Evolutionary conservation across 2,797 vertebrate genomes (phyloP), one percentile per base, ranked within the genome.

Genomic region (Micromesistius poutassou): DNA sequence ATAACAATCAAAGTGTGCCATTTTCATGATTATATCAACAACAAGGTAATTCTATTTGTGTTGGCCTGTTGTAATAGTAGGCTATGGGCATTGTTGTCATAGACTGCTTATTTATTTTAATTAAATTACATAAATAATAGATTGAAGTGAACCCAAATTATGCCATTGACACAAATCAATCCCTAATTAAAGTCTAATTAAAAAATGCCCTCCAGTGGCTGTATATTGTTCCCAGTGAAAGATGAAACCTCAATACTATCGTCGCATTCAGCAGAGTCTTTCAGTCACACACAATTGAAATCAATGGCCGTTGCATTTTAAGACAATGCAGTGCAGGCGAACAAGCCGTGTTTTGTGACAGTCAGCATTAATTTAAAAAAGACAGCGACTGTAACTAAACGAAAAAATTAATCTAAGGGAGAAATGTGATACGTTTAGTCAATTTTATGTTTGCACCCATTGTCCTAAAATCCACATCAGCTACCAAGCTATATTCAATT

Each of bases 251-350:
- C 76, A 79, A 81, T 81, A 82, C 50, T 77, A 79, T 83, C 19
- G 81, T 77, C 66, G 68, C 81, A 79, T 83, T 86, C 78, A 28
- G 83, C 78, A 84, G 88, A 78, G 83, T 88, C 80, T 84, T 74
- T 5, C 82, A 86, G 83, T 84, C 78, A 72, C 82, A 74, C 74
- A 85, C 85, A 84, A 89, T 88, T 88, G 79, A 84, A 90, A 90
- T 87, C 76, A 84, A 84, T 82, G 35, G 31, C 36, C 35, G 74
- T 83, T 72, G 7, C 55, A 62, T 82, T 84, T 86, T 81, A 70
- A 84, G 80, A 82, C 73, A 77, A 76, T 33, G 72, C 42, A 77
- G 42, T 33, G 30, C 75, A 83, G 77, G 80, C 55, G 78, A 73
- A 87, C 35, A 70, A 84, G 62, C 71, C 82, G 82, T 73, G 78